A percentile compares a stretch with the other conserved stretches of the same genome.
These are phyloP conservation scores for Setophaga petechia DNA, from an alignment of 2,113 vertebrate species.

Conservation along the genomic window DNA sequence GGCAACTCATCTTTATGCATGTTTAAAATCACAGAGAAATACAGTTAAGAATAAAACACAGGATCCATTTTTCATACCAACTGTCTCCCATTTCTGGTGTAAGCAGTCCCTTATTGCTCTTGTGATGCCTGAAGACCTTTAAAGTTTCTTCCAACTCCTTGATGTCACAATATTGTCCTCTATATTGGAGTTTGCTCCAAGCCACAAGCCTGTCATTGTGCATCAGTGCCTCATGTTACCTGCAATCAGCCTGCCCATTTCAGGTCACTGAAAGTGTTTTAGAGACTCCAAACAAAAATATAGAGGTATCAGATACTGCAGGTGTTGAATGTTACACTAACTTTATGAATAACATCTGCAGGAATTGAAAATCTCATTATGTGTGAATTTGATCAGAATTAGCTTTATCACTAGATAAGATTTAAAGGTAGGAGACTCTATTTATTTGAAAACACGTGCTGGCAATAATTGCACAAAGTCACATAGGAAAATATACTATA, in stretches of 20 bases:
- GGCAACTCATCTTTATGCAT: slow-evolving; percentile 5
- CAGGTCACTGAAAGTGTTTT: neutral
- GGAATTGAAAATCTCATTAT: neutral
- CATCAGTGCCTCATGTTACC: neutral
- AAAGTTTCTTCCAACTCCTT: neutral
- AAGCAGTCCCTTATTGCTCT: neutral
- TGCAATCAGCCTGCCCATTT: neutral
- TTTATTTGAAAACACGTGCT: neutral
- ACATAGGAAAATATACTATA: neutral
- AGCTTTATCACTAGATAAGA: neutral
- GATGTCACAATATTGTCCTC: neutral
- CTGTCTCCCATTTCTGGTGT: neutral
- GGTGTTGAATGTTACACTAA: neutral
- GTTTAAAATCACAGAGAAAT: slow-evolving; percentile 14
- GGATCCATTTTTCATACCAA: neutral
- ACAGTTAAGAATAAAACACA: neutral
- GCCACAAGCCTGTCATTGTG: neutral
- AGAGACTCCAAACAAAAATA: neutral
- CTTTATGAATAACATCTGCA: neutral
- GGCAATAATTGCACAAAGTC: neutral
- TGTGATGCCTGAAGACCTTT: neutral
- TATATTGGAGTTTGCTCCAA: neutral
- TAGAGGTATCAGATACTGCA: neutral
- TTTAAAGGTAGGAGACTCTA: neutral
- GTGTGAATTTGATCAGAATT: slow-evolving; percentile 2